A percentile compares a stretch with the other conserved stretches of the same genome.
Evolutionary conservation across 2,888 invertebrate species (phyloP).

Genomic region (Sarcophaga variegata): DNA sequence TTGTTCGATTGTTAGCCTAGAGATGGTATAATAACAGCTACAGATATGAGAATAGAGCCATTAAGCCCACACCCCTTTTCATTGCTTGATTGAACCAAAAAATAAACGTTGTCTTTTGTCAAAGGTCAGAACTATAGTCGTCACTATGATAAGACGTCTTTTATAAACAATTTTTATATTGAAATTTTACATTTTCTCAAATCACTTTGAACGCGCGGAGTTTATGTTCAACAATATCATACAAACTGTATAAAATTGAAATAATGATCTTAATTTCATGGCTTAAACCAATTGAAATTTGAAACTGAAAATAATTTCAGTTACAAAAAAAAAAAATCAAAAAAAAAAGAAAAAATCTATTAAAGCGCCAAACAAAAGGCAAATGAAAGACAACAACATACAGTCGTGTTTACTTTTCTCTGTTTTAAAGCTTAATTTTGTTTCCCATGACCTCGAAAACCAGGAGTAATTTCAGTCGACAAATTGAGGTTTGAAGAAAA

Average conservation of each 20-base stretch:
- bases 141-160: no score
- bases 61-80: no score
- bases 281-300: slow-evolving; percentile 59
- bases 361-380: slow-evolving; percentile 33
- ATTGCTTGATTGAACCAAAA: no score
- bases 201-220: no score
- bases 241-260: slow-evolving; percentile 34
- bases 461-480: slow-evolving; percentile 76
- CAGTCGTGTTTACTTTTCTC: slow-evolving; percentile 31
- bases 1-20: no score
- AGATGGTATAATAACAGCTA: no score
- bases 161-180: no score
- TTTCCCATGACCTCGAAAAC: slow-evolving; percentile 80
- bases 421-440: slow-evolving; percentile 40
- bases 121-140: no score
- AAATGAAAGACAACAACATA: slow-evolving; percentile 17
- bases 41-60: no score
- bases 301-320: slow-evolving; percentile 55
- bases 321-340: slow-evolving; percentile 40
- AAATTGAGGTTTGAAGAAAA: slow-evolving; percentile 48
- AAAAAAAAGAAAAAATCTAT: background rate
- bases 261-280: slow-evolving; percentile 72
- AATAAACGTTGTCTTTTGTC: no score
- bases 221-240: no score
- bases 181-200: no score